Evolutionary conservation across 2,113 vertebrate species (phyloP).

Genomic region (Todiramphus saurophagus): DNA sequence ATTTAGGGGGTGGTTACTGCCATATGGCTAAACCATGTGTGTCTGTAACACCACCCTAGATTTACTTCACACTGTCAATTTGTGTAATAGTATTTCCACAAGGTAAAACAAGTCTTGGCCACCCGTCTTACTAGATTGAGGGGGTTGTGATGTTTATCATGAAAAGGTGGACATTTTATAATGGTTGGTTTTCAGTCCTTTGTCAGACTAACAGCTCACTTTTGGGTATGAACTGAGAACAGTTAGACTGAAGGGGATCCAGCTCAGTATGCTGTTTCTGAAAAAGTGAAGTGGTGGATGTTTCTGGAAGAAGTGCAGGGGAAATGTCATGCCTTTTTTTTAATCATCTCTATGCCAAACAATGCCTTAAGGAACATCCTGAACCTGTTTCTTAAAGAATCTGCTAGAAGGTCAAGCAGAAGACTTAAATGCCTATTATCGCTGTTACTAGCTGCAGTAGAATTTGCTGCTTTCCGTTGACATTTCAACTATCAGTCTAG

Average conservation of each 20-base stretch:
- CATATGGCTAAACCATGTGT: not conserved
- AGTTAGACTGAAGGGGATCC: not conserved
- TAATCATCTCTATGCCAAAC: not conserved
- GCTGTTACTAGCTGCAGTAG: not conserved
- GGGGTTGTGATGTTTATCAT: not conserved
- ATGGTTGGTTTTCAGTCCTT: not conserved
- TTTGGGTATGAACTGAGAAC: not conserved
- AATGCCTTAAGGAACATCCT: not conserved
- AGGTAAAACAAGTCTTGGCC: not conserved
- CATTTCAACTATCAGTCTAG: not conserved
- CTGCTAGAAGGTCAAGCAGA: not conserved
- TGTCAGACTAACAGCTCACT: not conserved
- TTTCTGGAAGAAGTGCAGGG: not conserved
- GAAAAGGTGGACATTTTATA: not conserved
- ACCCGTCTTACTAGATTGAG: not conserved
- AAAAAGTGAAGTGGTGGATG: not conserved
- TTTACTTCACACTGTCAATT: rapidly evolving
- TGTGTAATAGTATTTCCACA: not conserved
- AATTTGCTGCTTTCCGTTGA: not conserved
- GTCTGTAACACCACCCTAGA: not conserved
- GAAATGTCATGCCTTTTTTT: not conserved
- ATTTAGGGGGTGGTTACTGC: not conserved
- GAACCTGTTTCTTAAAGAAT: not conserved
- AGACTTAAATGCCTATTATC: not conserved
- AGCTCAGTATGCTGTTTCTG: not conserved